phyloP scores from a whole-genome alignment of 2,113 vertebrate species.

The Equus przewalskii region DNA sequence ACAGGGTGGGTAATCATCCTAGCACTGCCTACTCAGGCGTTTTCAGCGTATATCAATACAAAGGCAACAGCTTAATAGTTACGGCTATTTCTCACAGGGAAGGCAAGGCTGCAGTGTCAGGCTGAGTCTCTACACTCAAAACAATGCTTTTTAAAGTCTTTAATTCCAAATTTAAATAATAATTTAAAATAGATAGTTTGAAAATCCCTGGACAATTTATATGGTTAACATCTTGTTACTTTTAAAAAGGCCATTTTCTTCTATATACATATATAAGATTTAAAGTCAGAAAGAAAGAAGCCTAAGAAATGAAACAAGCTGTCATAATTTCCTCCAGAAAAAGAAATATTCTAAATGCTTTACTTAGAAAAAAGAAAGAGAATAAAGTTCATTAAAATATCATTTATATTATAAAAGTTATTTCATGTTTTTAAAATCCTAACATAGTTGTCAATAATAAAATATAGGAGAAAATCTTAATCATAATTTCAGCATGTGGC shows the following conservation, averaged over 20 bases:
- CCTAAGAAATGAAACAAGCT: not conserved
- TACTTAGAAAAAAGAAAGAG: not conserved
- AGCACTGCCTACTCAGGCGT: no score
- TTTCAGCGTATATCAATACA: not conserved
- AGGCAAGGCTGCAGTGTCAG: not conserved
- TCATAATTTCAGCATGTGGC: not conserved
- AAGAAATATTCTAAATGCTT: not conserved
- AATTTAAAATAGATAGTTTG: not conserved
- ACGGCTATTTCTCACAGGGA: not conserved
- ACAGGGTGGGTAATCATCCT: fast-evolving
- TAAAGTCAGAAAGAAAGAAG: not conserved
- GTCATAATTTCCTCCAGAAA: not conserved
- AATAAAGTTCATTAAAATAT: not conserved
- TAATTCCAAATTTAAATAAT: not conserved
- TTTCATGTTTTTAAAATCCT: not conserved
- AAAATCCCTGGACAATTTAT: not conserved
- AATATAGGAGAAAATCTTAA: not conserved
- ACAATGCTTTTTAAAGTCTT: not conserved
- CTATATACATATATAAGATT: not conserved
- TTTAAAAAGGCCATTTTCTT: not conserved
- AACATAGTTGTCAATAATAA: not conserved
- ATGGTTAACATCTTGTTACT: not conserved
- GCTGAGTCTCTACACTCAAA: not conserved
- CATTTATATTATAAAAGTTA: not conserved
- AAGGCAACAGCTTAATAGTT: not conserved